Conservation (phyloP, 2,797 vertebrate genomes). For the Balearica regulorum region DNA sequence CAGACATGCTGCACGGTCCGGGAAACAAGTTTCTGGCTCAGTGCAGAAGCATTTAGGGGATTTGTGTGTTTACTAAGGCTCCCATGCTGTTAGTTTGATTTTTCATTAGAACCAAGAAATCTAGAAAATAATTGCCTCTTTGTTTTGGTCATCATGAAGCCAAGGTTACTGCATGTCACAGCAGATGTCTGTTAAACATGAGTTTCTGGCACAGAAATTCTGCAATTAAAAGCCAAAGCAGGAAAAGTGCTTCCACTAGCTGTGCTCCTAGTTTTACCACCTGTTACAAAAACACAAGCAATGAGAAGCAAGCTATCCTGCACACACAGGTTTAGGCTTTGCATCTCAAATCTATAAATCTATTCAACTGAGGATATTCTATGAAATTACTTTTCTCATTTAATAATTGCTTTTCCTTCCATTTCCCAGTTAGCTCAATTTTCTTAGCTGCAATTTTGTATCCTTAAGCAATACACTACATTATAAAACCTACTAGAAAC, state of each 20-base stretch:
- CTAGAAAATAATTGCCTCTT: neutral
- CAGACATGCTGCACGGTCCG: neutral
- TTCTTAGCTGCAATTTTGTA: neutral
- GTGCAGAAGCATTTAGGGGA: neutral
- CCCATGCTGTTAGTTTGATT: neutral
- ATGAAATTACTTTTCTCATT: neutral
- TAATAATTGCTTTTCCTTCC: neutral
- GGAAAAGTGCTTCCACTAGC: neutral
- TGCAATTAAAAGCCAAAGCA: neutral
- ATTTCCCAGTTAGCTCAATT: neutral
- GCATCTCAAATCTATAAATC: neutral
- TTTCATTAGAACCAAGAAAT: neutral
- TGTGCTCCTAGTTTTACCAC: neutral
- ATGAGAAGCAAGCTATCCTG: neutral
- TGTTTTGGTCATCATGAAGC: neutral
- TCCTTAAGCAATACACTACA: neutral
- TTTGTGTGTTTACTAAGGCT: neutral
- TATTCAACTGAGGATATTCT: too few relatives aligned
- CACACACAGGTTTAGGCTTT: neutral
- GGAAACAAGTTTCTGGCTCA: neutral
- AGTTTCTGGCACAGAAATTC: neutral
- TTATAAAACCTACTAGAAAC: neutral
- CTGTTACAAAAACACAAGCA: neutral
- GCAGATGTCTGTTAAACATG: neutral
- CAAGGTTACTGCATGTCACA: neutral